phyloP scores from a whole-genome alignment of 2,888 invertebrate species.

The Epinotia demarniana region DNA sequence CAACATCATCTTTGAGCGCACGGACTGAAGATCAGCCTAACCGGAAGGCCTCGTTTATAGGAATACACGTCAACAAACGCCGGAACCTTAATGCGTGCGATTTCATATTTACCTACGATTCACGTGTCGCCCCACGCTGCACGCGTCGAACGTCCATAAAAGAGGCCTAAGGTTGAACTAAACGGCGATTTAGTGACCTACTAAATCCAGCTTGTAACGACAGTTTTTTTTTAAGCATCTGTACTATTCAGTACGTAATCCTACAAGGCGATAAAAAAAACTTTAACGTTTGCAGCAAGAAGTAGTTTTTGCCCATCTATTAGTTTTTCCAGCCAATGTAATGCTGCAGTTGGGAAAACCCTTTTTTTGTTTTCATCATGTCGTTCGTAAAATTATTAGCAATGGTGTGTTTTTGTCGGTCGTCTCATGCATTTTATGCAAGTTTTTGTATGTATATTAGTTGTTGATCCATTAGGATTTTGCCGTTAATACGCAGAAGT shows the following conservation, averaged over 20 bases:
- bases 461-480: not conserved
- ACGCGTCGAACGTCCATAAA: too few relatives aligned
- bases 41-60: too few relatives aligned
- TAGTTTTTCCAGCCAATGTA: not conserved
- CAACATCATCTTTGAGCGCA: too few relatives aligned
- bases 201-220: too few relatives aligned
- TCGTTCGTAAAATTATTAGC: not conserved
- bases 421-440: not conserved
- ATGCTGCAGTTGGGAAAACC: conserved; percentile 16
- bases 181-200: too few relatives aligned
- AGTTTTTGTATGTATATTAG: not conserved
- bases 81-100: too few relatives aligned
- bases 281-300: not conserved
- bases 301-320: conserved; percentile 17
- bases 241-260: not conserved
- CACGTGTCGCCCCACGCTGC: too few relatives aligned
- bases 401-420: conserved; percentile 2
- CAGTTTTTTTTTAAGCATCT: not conserved
- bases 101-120: too few relatives aligned
- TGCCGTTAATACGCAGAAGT: not conserved
- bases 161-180: too few relatives aligned
- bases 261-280: not conserved
- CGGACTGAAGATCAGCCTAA: too few relatives aligned
- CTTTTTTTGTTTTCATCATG: conserved; percentile 15
- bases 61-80: too few relatives aligned